These are phyloP conservation scores for Microcebus jonahi DNA, from an alignment of 2,113 vertebrate genomes.

Conservation along the genomic window DNA sequence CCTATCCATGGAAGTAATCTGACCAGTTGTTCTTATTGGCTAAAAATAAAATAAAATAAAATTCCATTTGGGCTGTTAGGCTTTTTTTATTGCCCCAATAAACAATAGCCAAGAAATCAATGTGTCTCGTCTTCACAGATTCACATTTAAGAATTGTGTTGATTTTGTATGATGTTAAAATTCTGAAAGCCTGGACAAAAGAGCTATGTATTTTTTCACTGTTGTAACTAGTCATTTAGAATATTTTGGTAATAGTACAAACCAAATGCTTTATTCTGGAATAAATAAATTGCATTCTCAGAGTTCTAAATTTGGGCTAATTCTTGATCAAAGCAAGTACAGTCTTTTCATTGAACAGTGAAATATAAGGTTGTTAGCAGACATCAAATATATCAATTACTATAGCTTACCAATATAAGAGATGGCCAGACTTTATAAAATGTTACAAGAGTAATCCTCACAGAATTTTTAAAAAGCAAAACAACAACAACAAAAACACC, in stretches of 20 bases:
- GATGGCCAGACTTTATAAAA: background rate
- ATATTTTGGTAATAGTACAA: background rate
- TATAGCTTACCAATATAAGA: background rate
- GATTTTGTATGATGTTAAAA: background rate
- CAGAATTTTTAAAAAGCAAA: slow-evolving; percentile 28
- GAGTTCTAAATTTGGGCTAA: background rate
- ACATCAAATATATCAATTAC: background rate
- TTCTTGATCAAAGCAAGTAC: background rate
- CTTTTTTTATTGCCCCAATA: background rate
- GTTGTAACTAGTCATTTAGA: background rate
- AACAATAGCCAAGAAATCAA: background rate
- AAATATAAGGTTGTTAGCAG: slow-evolving; percentile 6
- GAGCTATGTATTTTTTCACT: background rate
- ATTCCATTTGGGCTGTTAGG: background rate
- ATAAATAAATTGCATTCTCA: background rate
- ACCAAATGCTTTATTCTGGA: background rate
- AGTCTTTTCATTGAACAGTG: background rate
- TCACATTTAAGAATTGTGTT: background rate
- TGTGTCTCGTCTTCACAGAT: background rate
- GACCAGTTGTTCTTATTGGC: background rate
- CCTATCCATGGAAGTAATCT: background rate
- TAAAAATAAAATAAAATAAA: background rate
- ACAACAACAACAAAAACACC: background rate
- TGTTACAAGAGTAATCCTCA: background rate
- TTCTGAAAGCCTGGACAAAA: background rate